Conservation (phyloP, 2,113 vertebrate species). For the Bufo bufo region DNA sequence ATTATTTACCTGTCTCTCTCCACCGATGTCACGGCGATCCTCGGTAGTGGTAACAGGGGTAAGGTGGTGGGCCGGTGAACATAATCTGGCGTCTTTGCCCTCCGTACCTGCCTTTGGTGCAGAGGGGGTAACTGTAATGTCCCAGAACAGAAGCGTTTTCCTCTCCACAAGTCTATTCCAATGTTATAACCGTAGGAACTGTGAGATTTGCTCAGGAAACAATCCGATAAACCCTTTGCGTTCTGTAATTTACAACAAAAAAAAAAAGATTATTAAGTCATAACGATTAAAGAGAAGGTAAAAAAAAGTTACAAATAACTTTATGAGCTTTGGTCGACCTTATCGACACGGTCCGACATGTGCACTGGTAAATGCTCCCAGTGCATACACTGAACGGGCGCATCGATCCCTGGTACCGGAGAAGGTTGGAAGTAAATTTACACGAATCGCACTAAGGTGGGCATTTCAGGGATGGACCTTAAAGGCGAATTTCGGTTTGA, state of each 20-base stretch:
- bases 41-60: conserved; percentile 79
- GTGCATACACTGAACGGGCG: no score
- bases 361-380: no score
- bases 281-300: background rate
- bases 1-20: conserved; percentile 83
- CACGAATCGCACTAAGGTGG: no score
- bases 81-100: conserved; percentile 80
- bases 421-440: no score
- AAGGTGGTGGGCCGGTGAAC: conserved; percentile 85
- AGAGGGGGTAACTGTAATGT: conserved; percentile 88
- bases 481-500: no score
- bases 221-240: conserved; percentile 76
- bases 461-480: no score
- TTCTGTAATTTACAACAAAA: conserved; percentile 70
- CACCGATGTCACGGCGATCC: conserved; percentile 90
- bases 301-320: no score
- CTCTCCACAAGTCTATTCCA: conserved; percentile 85
- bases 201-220: conserved; percentile 85
- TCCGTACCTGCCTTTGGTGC: conserved; percentile 85
- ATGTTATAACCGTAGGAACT: conserved; percentile 81
- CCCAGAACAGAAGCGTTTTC: conserved; percentile 87
- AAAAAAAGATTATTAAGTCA: background rate
- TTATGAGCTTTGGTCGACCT: no score
- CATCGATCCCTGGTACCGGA: no score
- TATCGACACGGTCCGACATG: no score